A percentile compares a stretch with the other conserved stretches of the same genome.
Conservation (phyloP, 1,140 invertebrate genomes). For the Drosophila elegans region DNA sequence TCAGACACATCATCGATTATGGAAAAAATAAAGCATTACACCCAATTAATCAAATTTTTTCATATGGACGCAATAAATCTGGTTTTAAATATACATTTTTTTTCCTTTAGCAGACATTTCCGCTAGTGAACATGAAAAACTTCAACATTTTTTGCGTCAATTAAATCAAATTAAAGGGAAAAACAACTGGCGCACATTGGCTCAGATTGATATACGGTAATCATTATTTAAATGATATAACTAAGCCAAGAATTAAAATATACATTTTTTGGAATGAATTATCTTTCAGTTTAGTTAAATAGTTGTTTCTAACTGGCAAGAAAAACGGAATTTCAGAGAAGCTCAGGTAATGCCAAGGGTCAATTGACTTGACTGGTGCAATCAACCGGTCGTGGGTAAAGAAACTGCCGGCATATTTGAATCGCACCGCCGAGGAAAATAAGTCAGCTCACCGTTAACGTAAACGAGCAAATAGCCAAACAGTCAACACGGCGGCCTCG, state of each 20-base stretch:
- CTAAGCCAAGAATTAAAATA: too few species aligned
- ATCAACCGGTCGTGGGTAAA: conserved; percentile 49
- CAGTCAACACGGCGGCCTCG: conserved; percentile 70
- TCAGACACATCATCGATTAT: not conserved
- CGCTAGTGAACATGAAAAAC: conserved; percentile 1
- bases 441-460: conserved; percentile 64
- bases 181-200: not conserved
- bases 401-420: conserved; percentile 62
- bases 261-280: too few species aligned
- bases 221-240: not conserved
- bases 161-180: not conserved
- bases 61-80: conserved; percentile 15
- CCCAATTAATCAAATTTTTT: conserved; percentile 13
- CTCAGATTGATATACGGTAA: not conserved
- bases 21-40: conserved; percentile 4
- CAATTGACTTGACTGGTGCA: conserved; percentile 23
- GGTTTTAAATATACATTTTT: not conserved
- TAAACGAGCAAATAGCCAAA: conserved; percentile 76
- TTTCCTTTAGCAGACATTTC: not conserved
- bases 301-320: not conserved
- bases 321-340: conserved; percentile 19
- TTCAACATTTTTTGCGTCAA: not conserved
- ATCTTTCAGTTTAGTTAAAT: not conserved
- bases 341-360: conserved; percentile 15
- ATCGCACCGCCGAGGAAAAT: conserved; percentile 67